Base-by-base conservation (phyloP, 2,113 vertebrate genomes). In the Scytalopus superciliaris region DNA sequence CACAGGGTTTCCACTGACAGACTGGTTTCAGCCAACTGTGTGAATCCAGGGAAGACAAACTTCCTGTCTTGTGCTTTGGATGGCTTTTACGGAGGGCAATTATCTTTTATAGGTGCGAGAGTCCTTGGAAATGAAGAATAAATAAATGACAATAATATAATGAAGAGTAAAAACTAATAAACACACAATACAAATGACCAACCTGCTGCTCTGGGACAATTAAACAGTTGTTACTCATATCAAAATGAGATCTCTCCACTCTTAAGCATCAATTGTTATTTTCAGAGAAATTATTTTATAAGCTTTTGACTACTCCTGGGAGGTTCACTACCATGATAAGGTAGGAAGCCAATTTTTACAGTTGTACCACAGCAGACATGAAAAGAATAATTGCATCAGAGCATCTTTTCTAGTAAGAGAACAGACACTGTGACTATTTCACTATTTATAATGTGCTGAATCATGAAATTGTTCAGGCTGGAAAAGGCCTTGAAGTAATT, bases 231-330 rank as follows among this genome's bases (percentile, higher is more conserved):
- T 85, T 88, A 53, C 44, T 90, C 42, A 24, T 39, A 82, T 64
- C 53, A 87, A 77, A 76, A 84, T 21, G 76, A 88, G 52, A 83
- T 82, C 77, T 89, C 91, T 37, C 73, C 40, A 45, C n/a, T 90
- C 74, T 77, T 59, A 85, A 70, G 78, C 74, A 89, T 90, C 64
- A 93, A 81, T 59, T 35, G 30, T 39, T 84, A n/a, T 70, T 93
- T 88, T 49, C 64, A 88, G 68, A 91, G 45, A 95, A 87, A 66
- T 53, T 67, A 82, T 73, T 93, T 94, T 78, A n/a, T 50, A 90
- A 57, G 40, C 39, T 89, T 87, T 68, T 59, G 69, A 6, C 44
- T 52, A 28, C 63, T 87, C 86, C 87, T 84, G 49, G 21, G 91
- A 92, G 84, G 28, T 67, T 92, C 49, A 50, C 42, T 79, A n/a